Base-by-base conservation (phyloP, 1,140 invertebrate genomes). In the Diuraphis noxia region DNA sequence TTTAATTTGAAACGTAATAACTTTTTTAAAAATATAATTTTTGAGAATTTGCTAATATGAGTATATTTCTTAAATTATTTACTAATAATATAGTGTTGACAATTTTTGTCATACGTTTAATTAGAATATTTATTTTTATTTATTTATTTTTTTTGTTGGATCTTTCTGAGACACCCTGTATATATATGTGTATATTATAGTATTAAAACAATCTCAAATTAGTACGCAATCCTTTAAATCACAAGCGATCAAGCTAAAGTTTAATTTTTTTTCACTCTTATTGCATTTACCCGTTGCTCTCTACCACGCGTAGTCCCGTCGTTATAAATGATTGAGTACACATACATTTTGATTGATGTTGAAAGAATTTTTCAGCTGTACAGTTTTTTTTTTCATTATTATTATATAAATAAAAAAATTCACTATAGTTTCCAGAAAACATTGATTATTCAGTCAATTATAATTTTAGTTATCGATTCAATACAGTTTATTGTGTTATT, bases 381-480 rank as follows among this genome's bases (percentile, higher is more conserved):
- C 41, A 21, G n/a, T 84, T 41, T 84, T 41, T n/a, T 41, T 84
- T 84, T 8, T 13, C 4, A 63, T 63, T 30, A 63, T 63, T n/a
- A 72, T 72, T 40, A 84, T 84, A 30, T 21, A 84, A 43, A 84
- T 43, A 84, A 84, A 38, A 41, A 84, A 84, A 30, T 43, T 84
- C 30, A 43, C 30, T 43, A 34, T n/a, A 72, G n/a, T 84, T 30
- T 84, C 40, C 30, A 84, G 40, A 8, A 43, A 19, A 19, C 40
- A 84, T 34, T 84, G 82, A 84, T 84, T 84, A 84, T 84, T 84
- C 40, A 43, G 25, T n/a, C 25, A 43, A 43, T 84, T 84, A 84
- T 84, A 43, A 84, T 84, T 43, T 84, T 19, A 43, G 82, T 84
- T 43, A 84, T 43, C 5, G 17, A 84, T 43, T 21, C 17, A n/a